Percentiles rank a stretch among this genome's conserved stretches.
Evolutionary conservation across 2,113 vertebrate genomes (phyloP).

Genomic region (Triplophysa rosa): DNA sequence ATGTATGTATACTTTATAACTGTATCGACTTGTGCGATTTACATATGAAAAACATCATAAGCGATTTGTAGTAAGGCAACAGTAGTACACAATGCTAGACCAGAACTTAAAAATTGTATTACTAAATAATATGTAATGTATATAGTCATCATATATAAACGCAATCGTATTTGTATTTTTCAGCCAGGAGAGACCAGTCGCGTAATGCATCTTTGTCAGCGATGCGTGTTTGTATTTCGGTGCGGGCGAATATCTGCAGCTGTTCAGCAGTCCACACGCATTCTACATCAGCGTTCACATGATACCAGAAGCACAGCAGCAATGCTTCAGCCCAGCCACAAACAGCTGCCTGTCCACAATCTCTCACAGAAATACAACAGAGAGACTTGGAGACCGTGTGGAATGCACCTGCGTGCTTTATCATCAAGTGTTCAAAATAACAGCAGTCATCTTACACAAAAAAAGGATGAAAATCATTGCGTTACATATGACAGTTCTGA

Average conservation of each 20-base stretch:
- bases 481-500: not conserved
- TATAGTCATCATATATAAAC: no score
- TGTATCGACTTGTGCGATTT: no score
- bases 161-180: no score
- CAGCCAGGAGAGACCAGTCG: not conserved
- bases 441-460: not conserved
- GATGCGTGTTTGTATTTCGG: slow-evolving; percentile 53
- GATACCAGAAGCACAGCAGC: not conserved
- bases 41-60: no score
- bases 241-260: slow-evolving; percentile 41
- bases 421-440: not conserved
- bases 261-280: slow-evolving; percentile 25
- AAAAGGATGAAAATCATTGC: not conserved
- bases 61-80: no score
- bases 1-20: no score
- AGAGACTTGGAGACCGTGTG: not conserved
- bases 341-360: not conserved
- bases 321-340: not conserved
- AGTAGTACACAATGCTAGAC: not conserved
- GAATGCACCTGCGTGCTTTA: not conserved
- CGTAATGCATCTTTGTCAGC: slow-evolving; percentile 58
- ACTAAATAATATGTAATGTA: no score
- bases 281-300: slow-evolving; percentile 21
- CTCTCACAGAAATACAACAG: not conserved
- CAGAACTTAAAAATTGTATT: no score